Evolutionary conservation across 1,140 invertebrate species (phyloP), one percentile per base, ranked within the genome.

Genomic region (Papilio aristodemus): DNA sequence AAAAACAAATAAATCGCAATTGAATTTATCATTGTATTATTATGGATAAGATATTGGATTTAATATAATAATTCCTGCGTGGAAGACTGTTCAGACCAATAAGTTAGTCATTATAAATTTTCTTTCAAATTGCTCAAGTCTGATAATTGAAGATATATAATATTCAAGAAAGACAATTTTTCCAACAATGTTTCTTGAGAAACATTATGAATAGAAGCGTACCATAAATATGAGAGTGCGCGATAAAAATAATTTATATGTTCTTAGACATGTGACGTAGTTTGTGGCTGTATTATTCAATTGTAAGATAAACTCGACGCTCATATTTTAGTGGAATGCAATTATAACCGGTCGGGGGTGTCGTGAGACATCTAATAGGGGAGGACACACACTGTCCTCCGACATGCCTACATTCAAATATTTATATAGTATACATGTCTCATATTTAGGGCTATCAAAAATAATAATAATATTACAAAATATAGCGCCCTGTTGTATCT

Each of bases 321-420:
- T 82, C 80, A 87, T 87, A 87, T 84, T 85, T 87, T 87, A 87
- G 76, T 77, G 87, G 86, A 90, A 90, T 90, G 87, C 86, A 90
- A 90, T 90, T 88, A 90, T 86, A 85, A 85, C 78, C 59, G 76
- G 70, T 66, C 74, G 68, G 79, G 80, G 80, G 80, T 82, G 83
- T 84, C 75, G 76, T 68, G 68, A 68, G 71, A 66, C 72, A 71
- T 70, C 73, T 71, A 59, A 75, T 78, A 77, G 76, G 80, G 79
- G 81, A 78, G 73, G 63, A 69, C 67, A 75, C 78, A 76, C 76
- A 75, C 66, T 74, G 71, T 71, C 64, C 27, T 68, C 71, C 71
- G 71, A 62, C 71, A 78, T 78, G 71, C 73, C 67, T 73, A 83
- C 82, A 84, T 82, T 82, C 78, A 78, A 83, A 86, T 86, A 76